These are phyloP conservation scores for Galeopterus variegatus DNA, from an alignment of 2,113 vertebrate species.

Conservation along the genomic window DNA sequence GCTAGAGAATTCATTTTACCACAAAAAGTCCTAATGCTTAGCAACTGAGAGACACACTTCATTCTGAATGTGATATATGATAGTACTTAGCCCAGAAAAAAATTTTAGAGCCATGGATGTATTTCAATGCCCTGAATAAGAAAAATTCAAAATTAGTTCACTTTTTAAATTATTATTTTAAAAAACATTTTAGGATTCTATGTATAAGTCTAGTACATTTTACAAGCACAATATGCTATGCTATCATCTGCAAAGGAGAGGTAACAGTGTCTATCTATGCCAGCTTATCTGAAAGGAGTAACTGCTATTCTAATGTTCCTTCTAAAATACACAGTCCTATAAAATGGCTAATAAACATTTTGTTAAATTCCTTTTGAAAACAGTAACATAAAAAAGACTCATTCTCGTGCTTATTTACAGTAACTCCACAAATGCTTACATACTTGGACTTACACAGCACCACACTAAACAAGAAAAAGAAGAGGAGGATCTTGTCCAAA, in stretches of 20 bases:
- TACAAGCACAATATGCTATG: background rate
- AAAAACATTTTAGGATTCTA: background rate
- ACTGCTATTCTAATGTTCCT: background rate
- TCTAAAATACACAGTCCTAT: conserved; percentile 28
- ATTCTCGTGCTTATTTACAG: background rate
- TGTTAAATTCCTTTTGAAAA: conserved; percentile 61
- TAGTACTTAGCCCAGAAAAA: conserved; percentile 43
- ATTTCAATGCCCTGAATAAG: background rate
- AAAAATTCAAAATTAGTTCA: background rate
- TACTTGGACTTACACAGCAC: background rate
- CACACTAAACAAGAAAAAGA: background rate
- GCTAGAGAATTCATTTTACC: background rate
- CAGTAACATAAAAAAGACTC: background rate
- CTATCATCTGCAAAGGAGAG: background rate
- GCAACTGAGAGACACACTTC: background rate
- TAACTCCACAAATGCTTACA: conserved; percentile 12
- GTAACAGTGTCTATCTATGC: background rate
- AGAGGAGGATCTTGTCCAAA: background rate
- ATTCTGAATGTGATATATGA: conserved; percentile 27
- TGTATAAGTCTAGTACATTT: background rate
- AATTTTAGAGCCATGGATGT: background rate
- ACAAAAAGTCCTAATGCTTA: background rate
- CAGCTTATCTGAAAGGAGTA: background rate
- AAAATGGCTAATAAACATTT: conserved; percentile 39
- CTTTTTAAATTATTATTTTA: background rate